These are phyloP conservation scores for Meandrusa payeni DNA, from an alignment of 2,888 invertebrate species.

Conservation along the genomic window DNA sequence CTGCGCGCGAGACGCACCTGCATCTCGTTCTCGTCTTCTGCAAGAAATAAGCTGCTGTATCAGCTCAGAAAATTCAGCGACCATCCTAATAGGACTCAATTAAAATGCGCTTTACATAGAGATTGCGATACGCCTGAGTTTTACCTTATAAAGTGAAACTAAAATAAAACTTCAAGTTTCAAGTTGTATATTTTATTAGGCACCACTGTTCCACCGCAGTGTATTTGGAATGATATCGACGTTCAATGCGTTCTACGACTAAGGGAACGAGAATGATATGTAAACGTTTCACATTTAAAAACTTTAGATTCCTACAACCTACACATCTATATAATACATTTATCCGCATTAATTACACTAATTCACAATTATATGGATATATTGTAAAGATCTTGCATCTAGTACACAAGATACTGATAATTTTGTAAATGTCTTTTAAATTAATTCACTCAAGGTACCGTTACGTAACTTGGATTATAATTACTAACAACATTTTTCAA, in stretches of 20 bases:
- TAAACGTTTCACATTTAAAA: constrained; percentile 25
- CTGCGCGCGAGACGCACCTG: constrained; percentile 43
- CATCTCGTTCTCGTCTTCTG: constrained; percentile 66
- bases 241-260: constrained; percentile 12
- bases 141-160: constrained; percentile 25
- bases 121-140: background rate
- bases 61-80: constrained; percentile 7
- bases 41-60: constrained; percentile 37
- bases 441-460: background rate
- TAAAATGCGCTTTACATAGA: too few relatives aligned
- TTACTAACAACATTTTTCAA: too few relatives aligned
- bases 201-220: constrained; percentile 17
- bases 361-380: constrained; percentile 2
- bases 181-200: constrained; percentile 21
- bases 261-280: constrained; percentile 28
- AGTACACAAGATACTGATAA: background rate
- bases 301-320: constrained; percentile 4
- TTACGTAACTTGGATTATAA: background rate
- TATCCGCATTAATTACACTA: constrained; percentile 3
- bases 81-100: too few relatives aligned
- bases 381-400: background rate
- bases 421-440: constrained; percentile 12
- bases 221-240: constrained; percentile 25
- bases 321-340: constrained; percentile 7
- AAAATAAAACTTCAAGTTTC: constrained; percentile 29